Evolutionary conservation across 2,113 vertebrate species (phyloP), one percentile per base, ranked within the genome.

Genomic region (Canis aureus): DNA sequence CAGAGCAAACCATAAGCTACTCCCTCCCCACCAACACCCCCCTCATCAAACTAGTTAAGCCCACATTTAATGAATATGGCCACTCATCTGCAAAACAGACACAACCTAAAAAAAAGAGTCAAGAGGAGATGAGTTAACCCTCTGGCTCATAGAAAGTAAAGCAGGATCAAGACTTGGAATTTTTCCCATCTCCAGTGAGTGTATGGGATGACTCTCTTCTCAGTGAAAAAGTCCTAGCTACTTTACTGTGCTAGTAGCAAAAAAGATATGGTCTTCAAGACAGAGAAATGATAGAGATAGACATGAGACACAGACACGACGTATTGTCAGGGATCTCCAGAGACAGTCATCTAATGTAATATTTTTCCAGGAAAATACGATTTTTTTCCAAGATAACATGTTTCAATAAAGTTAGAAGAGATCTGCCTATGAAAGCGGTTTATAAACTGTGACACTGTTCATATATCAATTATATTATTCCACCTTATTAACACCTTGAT

Each of bases 331-430:
- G 13, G n/a, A 29, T 90, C 87, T 67, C 35, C 79, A 59, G 69
- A 67, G 22, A 60, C 5, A 69, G 43, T 25, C 17, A 53, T 55
- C 51, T 59, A 60, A 74, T n/a, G 6, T 35, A 80, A 74, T 69
- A 83, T 79, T 66, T 67, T 76, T 2, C 12, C 69, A 8, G 85
- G 79, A 51, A 84, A 87, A 69, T 29, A 8, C 4, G 6, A 32
- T 27, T 32, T 51, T 76, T 66, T 27, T 81, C 59, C 43, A 32
- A 87, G 66, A 6, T 57, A 94, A 86, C 5, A 62, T n/a, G 3
- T 90, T 92, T 94, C 20, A 38, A 76, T 76, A 78, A 38, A 23
- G 94, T 62, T 81, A 57, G 53, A 94, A 73, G 38, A 95, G 17
- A 53, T 78, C 23, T 57, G 11, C 71, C 17, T 82, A n/a, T 35